These are phyloP conservation scores for Ophioninae sp. DNA, from an alignment of 2,888 invertebrate genomes.

Conservation along the genomic window DNA sequence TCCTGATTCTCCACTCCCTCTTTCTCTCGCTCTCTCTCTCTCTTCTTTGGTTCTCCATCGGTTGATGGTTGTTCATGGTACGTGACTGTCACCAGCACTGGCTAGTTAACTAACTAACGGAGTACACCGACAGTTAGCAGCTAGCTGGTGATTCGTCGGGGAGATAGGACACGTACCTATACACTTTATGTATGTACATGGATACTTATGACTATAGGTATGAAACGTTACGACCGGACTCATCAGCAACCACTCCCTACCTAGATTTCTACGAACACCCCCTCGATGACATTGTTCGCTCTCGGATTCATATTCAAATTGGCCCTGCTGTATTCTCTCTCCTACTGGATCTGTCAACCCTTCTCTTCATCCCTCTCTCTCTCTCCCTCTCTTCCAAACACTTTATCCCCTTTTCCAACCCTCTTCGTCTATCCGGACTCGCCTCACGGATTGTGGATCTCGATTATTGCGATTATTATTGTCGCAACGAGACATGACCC, in stretches of 20 bases:
- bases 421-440: not conserved
- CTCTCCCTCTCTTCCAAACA: not conserved
- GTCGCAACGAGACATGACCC: conserved; percentile 63
- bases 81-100: conserved; percentile 80
- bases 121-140: conserved; percentile 74
- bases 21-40: conserved; percentile 19
- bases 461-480: conserved; percentile 79
- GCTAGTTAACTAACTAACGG: conserved; percentile 80
- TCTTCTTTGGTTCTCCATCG: conserved; percentile 11
- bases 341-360: conserved; percentile 24
- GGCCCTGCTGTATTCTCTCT: conserved; percentile 66
- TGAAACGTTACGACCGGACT: conserved; percentile 30
- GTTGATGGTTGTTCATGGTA: conserved; percentile 63
- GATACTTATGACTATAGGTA: conserved; percentile 17
- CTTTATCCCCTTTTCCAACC: not conserved
- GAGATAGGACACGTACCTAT: conserved; percentile 79
- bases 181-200: conserved; percentile 31
- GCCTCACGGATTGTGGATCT: conserved; percentile 70
- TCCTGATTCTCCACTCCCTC: conserved; percentile 35
- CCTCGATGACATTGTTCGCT: conserved; percentile 80
- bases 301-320: conserved; percentile 81
- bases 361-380: conserved; percentile 20
- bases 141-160: conserved; percentile 76
- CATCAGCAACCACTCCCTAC: conserved; percentile 60
- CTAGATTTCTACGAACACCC: conserved; percentile 47